Evolutionary conservation across 2,888 invertebrate species (phyloP).

Genomic region (Hartigia nigra): DNA sequence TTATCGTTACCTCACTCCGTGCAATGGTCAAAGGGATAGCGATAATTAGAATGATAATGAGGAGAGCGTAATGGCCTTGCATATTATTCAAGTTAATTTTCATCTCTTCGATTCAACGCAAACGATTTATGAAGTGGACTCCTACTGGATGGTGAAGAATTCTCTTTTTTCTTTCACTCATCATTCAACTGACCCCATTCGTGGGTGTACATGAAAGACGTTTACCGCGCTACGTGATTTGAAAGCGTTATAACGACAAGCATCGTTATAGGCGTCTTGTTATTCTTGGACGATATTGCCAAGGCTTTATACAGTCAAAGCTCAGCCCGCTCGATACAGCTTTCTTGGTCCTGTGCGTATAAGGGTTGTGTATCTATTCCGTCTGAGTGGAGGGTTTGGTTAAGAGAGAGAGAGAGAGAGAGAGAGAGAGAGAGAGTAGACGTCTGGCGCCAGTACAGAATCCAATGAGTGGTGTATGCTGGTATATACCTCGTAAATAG

Average conservation of each 20-base stretch:
- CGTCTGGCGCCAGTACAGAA: not conserved
- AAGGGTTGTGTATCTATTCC: not conserved
- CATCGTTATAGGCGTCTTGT: not conserved
- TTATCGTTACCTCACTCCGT: not conserved
- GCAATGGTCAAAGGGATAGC: constrained; percentile 29
- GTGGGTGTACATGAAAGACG: not conserved
- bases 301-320: not conserved
- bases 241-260: not conserved
- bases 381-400: not conserved
- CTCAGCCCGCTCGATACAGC: not conserved
- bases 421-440: not conserved
- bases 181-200: not conserved
- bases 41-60: constrained; percentile 39
- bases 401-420: not conserved
- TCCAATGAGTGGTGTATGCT: not conserved
- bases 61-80: not conserved
- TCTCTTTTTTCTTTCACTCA: constrained; percentile 4
- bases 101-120: not conserved
- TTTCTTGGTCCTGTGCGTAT: not conserved
- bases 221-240: not conserved
- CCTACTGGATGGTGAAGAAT: not conserved
- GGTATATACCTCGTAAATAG: not conserved
- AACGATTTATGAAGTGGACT: not conserved
- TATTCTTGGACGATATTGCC: constrained; percentile 10
- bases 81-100: not conserved